phyloP scores from a whole-genome alignment of 2,888 invertebrate genomes.

The Hydraecia micacea region DNA sequence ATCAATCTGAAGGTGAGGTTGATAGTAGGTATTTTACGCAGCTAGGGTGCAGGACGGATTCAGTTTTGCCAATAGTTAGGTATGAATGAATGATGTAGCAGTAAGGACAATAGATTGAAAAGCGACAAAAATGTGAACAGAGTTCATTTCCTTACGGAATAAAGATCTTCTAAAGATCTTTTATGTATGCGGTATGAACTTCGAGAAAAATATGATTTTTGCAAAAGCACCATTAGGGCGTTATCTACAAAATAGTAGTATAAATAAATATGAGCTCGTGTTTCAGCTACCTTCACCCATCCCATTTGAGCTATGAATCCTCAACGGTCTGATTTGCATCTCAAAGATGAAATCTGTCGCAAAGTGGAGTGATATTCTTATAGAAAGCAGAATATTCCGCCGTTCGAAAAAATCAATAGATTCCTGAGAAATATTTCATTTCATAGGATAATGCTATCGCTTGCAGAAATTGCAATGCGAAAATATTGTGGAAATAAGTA shows the following conservation, averaged over 20 bases:
- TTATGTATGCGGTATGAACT: neutral
- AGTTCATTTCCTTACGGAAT: neutral
- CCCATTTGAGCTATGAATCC: slow-evolving; percentile 79
- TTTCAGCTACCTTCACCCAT: slow-evolving; percentile 66
- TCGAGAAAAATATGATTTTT: slow-evolving; percentile 23
- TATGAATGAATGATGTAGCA: neutral
- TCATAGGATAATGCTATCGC: slow-evolving; percentile 29
- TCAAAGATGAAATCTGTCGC: slow-evolving; percentile 80
- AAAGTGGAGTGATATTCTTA: slow-evolving; percentile 68
- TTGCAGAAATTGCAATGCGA: neutral
- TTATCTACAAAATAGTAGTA: slow-evolving; percentile 52
- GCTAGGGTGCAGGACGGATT: neutral
- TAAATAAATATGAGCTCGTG: slow-evolving; percentile 68
- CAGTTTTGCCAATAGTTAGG: neutral
- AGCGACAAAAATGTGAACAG: slow-evolving; percentile 18
- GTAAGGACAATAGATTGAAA: neutral
- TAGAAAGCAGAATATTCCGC: slow-evolving; percentile 65
- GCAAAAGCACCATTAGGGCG: slow-evolving; percentile 44
- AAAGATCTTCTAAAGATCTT: neutral
- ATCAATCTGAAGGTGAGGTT: no score
- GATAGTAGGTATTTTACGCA: no score
- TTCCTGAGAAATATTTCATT: slow-evolving; percentile 36
- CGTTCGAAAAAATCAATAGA: slow-evolving; percentile 66
- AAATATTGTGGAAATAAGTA: neutral
- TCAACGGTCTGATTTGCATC: slow-evolving; percentile 79